Base-by-base conservation (phyloP, 2,888 invertebrate species). In the Nemotelus nigrinus region DNA sequence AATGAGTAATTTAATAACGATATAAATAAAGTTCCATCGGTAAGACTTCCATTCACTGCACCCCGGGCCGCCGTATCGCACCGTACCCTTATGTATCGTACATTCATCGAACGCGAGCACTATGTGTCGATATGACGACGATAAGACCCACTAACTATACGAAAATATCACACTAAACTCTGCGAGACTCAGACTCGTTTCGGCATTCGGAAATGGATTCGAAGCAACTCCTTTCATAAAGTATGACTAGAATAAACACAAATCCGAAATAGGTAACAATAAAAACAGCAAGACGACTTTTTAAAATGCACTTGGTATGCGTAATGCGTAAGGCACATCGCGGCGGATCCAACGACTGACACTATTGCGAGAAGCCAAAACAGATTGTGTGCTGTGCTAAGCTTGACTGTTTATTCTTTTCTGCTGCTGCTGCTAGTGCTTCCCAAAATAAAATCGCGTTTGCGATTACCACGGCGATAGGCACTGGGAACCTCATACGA, bases 281-380 rank as follows among this genome's bases (percentile, higher is more conserved):
- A 68, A 50, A 25, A 67, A 44, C 25, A 68, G 48, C 53, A 58
- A 58, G 25, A 39, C 7, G 41, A 47, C 55, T 70, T 70, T 39
- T 70, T 70, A 47, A 50, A 68, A 68, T 70, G 70, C 70, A 55
- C 55, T 70, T 55, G 43, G 70, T 55, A 70, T 70, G 70, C 70
- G 70, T 68, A 70, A 70, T 70, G 70, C 70, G 70, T 70, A 70
- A 70, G 70, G 43, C 70, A 55, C 70, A 70, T 70, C 55, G 53
- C 41, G 25, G 25, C 25, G 53, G 55, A 70, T n/a, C 55, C 70
- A 41, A n/a, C 47, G 50, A 43, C 39, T 53, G 63, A 43, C 25
- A 43, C 63, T 53, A 25, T 25, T 25, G 25, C 25, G 45, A 5
- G 70, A 70, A 43, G 43, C 53, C 3, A 70, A 70, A 70, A 55